Evolutionary conservation across 2,113 vertebrate genomes (phyloP).

Genomic region (Bungarus multicinctus): DNA sequence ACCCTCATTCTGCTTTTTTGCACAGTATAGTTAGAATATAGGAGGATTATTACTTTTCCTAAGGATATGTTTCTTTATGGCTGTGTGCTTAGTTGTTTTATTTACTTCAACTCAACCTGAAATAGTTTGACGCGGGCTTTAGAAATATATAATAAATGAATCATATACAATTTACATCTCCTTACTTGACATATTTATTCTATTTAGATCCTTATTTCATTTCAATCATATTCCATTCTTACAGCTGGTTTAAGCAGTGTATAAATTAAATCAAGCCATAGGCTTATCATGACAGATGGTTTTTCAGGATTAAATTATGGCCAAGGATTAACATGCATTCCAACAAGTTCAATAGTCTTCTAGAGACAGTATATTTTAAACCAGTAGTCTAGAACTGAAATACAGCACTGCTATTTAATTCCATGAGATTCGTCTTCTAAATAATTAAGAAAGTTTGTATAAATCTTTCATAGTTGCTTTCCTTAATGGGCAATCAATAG

Average conservation of each 20-base stretch:
- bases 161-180: neutral
- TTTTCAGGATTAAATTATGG: neutral
- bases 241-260: neutral
- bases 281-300: neutral
- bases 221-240: neutral
- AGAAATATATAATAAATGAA: neutral
- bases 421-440: neutral
- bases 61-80: neutral
- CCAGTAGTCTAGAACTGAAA: neutral
- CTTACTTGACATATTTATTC: neutral
- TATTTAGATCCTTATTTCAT: neutral
- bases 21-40: neutral
- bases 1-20: neutral
- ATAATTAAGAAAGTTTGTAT: neutral
- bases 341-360: neutral
- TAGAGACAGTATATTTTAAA: neutral
- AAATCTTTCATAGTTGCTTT: conserved; percentile 9
- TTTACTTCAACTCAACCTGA: neutral
- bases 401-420: neutral
- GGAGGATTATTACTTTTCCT: neutral
- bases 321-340: neutral
- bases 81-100: neutral
- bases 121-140: neutral
- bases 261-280: neutral
- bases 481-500: neutral